Base-by-base conservation (phyloP, 2,113 vertebrate species). In the Galbula dea region DNA sequence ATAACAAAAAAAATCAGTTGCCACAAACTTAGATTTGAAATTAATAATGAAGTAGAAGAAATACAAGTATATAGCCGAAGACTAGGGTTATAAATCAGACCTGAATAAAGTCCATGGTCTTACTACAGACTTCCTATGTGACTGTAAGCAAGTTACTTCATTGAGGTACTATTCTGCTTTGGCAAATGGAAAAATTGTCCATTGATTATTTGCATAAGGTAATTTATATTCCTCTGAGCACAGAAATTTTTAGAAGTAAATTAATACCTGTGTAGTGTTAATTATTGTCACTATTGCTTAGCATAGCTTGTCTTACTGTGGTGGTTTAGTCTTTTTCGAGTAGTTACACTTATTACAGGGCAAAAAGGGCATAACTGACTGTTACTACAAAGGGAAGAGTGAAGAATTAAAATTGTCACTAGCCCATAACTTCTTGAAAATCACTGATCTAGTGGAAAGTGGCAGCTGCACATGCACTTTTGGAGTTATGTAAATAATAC, bases 381-480 rank as follows among this genome's bases (percentile, higher is more conserved):
- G 39, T 54, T 66, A 57, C 10, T 74, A 51, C 71, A 91, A 88
- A 87, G 19, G 6, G 12, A 87, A 94, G 75, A 88, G 66, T 34
- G 57, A 90, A 94, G 83, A 51, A 41, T 85, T 76, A 54, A 85
- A 94, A 83, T 49, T 80, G 36, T 88, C 46, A 63, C 41, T 77
- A 79, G 34, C 63, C 83, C 43, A 23, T 12, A 79, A 57, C 41
- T 48, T 89, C 58, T 83, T 81, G 48, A 93, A 91, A 94, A 96
- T 63, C 65, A 95, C 34, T 65, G 85, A 85, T 87, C 63, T 95
- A 94, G 84, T 74, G 89, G 78, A 96, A 94, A 94, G 30, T 43
- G 61, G 52, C 59, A 80, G 51, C 51, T 83, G 78, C 73, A 91
- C 34, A 20, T 67, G 79, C 57, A 80, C 24, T 74, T 94, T 79